Percentiles rank a stretch among this genome's conserved stretches.
phyloP scores from a whole-genome alignment of 2,888 invertebrate genomes.

The Drepanosiphum platanoidis region DNA sequence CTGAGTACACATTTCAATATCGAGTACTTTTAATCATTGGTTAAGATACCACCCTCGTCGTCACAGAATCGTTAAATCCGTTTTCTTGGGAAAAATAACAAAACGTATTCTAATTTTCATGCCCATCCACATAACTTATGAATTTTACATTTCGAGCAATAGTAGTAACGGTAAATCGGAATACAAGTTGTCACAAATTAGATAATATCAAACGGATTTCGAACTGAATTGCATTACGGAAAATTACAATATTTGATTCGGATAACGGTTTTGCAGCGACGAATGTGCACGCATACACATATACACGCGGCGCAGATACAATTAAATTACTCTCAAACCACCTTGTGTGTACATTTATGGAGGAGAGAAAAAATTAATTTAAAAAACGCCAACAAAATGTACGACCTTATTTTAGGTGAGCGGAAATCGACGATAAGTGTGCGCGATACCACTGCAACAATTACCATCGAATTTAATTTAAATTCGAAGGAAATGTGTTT shows the following conservation, averaged over 20 bases:
- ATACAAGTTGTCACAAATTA: slow-evolving; percentile 6
- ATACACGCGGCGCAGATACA: background rate
- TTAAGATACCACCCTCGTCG: no score
- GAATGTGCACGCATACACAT: background rate
- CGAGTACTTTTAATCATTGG: no score
- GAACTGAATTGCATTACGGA: slow-evolving; percentile 7
- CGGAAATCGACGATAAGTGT: background rate
- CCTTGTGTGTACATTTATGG: background rate
- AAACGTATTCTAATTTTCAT: background rate
- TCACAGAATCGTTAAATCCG: no score
- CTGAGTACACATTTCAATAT: no score
- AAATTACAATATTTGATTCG: slow-evolving; percentile 50
- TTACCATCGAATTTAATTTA: background rate
- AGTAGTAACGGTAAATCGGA: background rate
- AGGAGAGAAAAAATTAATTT: background rate
- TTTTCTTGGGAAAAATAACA: no score
- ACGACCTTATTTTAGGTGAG: background rate
- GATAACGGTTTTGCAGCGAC: background rate
- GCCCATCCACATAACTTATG: background rate
- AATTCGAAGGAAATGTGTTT: background rate
- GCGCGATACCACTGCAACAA: background rate
- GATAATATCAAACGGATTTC: slow-evolving; percentile 32
- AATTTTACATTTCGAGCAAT: background rate
- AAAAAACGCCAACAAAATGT: background rate
- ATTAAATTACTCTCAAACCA: background rate